These are phyloP conservation scores for Lithophane ornitopus DNA, from an alignment of 2,888 invertebrate species.

Conservation along the genomic window DNA sequence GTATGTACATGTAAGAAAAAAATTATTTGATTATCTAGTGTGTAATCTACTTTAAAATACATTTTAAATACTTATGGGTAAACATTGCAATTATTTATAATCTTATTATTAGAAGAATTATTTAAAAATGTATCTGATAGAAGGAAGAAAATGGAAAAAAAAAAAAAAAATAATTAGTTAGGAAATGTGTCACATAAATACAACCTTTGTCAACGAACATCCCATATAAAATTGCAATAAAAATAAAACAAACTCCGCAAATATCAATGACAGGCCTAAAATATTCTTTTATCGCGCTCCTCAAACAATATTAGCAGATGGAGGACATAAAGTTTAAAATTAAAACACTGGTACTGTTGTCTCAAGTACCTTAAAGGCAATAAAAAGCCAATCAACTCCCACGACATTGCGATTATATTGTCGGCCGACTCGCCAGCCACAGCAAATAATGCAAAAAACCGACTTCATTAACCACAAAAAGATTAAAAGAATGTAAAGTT, in stretches of 20 bases:
- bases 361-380: constrained; percentile 48
- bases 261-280: constrained; percentile 27
- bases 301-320: constrained; percentile 38
- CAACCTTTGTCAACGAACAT: not conserved
- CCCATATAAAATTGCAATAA: constrained; percentile 2
- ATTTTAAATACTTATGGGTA: too few relatives aligned
- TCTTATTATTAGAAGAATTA: too few relatives aligned
- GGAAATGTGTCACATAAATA: not conserved
- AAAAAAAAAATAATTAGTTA: too few relatives aligned
- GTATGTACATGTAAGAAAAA: too few relatives aligned
- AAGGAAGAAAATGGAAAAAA: too few relatives aligned
- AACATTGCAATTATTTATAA: too few relatives aligned
- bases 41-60: too few relatives aligned
- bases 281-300: constrained; percentile 23
- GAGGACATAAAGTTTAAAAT: constrained; percentile 48
- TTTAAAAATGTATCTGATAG: too few relatives aligned
- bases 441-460: constrained; percentile 49
- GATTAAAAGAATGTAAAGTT: constrained; percentile 31
- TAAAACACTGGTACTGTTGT: constrained; percentile 51
- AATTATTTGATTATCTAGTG: too few relatives aligned
- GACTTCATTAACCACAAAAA: constrained; percentile 65
- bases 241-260: constrained; percentile 5
- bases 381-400: constrained; percentile 66
- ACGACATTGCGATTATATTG: constrained; percentile 61
- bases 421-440: constrained; percentile 37